phyloP scores from a whole-genome alignment of 1,140 invertebrate genomes.

The Drosophila novamexicana region DNA sequence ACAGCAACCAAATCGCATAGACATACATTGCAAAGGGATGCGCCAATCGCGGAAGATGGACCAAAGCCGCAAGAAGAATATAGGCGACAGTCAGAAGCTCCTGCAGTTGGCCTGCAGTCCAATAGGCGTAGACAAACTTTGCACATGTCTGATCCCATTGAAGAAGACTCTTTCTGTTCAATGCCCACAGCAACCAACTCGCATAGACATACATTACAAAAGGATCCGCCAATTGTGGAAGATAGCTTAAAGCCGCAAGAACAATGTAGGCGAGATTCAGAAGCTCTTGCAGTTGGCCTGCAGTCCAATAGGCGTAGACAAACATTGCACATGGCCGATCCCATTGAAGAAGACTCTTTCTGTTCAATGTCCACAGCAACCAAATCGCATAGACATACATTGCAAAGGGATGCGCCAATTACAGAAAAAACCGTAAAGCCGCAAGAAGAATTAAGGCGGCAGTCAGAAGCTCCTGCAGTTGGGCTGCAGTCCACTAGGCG shows the following conservation, averaged over 20 bases:
- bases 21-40: not conserved
- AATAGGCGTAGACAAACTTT: constrained; percentile 9
- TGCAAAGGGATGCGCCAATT: constrained; percentile 1
- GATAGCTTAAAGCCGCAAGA: not conserved
- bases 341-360: constrained; percentile 11
- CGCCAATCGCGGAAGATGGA: constrained; percentile 9
- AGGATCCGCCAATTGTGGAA: not conserved
- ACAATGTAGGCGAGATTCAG: not conserved
- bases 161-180: constrained; percentile 8
- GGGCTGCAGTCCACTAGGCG: not conserved
- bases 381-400: not conserved
- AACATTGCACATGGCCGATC: not conserved
- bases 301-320: not conserved
- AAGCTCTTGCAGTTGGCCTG: not conserved
- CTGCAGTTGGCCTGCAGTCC: not conserved
- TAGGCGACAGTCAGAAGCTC: not conserved
- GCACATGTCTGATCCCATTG: constrained; percentile 1
- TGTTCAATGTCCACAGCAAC: not conserved
- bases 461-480: not conserved
- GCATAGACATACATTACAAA: not conserved
- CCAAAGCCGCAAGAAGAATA: not conserved
- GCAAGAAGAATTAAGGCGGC: not conserved
- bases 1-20: not conserved
- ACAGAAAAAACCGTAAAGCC: not conserved
- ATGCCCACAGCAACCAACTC: not conserved